Evolutionary conservation across 2,888 invertebrate species (phyloP), one percentile per base, ranked within the genome.

Genomic region (Callimorpha dominula): DNA sequence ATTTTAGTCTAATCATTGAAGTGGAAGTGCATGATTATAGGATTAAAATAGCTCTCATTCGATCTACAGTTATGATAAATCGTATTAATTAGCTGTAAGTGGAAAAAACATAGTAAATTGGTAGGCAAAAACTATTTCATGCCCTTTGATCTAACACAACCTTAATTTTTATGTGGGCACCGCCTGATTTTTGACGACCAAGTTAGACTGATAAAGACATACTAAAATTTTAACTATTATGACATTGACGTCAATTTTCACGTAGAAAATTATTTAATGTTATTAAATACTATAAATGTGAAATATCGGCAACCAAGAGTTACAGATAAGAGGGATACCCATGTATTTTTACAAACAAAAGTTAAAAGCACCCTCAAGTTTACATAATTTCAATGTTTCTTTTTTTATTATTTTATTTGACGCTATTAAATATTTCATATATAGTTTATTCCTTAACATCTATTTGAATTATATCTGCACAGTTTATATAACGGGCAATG

Each of bases 1-100:
- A 92, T 93, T 91, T 93, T 92, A 94, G 90, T 90, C 87, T 91
- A 89, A 93, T 93, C 89, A 91, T 92, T 94, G 90, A 92, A 91
- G 91, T 90, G 89, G 86, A 91, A 93, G 92, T 94, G 94, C 93
- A 93, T 93, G 90, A 88, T 90, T 91, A 89, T 91, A 92, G 89
- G 87, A 88, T 88, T 90, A 90, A 90, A 92, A 90, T 92, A 92
- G 94, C 94, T 95, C 94, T 94, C 94, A 92, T 90, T 90, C 87
- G 87, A 81, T 88, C 87, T 88, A 88, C 87, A 88, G 88, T 86
- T 90, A 88, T 87, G 85, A 89, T 89, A 80, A 90, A 87, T 89
- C 88, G 90, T 90, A 89, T 89, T 91, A 91, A 90, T 89, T 94
- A 94, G 92, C 85, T 91, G 81, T 93, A 94, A 93, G 92, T 88